Base-by-base conservation (phyloP, 2,797 vertebrate genomes). In the Myotis planiceps region DNA sequence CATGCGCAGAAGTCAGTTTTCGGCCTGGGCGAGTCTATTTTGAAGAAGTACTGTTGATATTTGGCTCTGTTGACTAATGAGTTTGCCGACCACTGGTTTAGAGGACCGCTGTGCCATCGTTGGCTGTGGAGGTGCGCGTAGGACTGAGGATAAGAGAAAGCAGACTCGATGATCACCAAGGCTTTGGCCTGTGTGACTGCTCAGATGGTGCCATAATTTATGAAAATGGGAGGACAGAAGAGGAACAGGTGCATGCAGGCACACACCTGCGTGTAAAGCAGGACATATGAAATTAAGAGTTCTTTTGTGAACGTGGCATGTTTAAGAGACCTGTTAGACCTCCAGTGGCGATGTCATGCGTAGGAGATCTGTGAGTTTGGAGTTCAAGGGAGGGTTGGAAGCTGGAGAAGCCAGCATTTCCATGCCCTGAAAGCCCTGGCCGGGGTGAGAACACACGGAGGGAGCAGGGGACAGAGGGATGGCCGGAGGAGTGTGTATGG, bases 401-500 rank as follows among this genome's bases (percentile, higher is more conserved):
- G 9, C 27, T 42, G 45, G 53, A 72, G 8, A 51, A 3, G 16
- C 37, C 16, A 8, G 19, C 13, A 5, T 42, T 45, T 34, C 49
- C 1, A 51, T 32, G 58, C 27, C 21, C 2, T 39, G 55, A 47
- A 55, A 39, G n/a, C 6, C 12, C 16, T 2, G 5, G 9, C 27
- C 14, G n/a, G 34, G 34, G 27, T 7, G 29, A 53, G 8, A 19
- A 21, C 15, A 3, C 10, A 0, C 0, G 23, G 53, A 71, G 4
- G 68, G 37, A 63, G 60, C 58, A 29, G 58, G 27, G 27, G 27
- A 60, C 27, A n/a, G 15, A 47, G 32, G 37, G 4, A 0, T 5
- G 0, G 9, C 29, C 7, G 16, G 2, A 23, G 12, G 16, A 47
- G 39, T 12, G 37, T 49, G 39, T 0, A 18, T 27, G 0, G 6